Evolutionary conservation across 2,888 invertebrate genomes (phyloP).

Genomic region (Lysandra bellargus): DNA sequence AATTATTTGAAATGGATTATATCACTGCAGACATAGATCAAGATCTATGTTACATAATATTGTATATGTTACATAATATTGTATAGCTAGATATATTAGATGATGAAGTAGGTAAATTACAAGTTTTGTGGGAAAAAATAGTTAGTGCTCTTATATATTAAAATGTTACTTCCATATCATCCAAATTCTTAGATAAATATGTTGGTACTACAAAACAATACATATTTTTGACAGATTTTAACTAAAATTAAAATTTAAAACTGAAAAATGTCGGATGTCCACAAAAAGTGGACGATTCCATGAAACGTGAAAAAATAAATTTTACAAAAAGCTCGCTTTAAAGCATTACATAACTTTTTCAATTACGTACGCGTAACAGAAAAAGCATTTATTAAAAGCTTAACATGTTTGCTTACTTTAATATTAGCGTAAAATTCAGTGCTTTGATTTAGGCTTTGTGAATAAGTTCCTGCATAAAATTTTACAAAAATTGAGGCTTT

Average conservation of each 20-base stretch:
- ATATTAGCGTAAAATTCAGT: neutral
- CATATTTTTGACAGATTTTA: no score
- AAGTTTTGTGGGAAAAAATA: no score
- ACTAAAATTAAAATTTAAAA: neutral
- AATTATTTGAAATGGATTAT: no score
- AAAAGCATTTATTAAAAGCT: slow-evolving; percentile 25
- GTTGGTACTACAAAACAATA: no score
- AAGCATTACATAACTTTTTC: slow-evolving; percentile 23
- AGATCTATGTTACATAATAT: no score
- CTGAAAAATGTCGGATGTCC: neutral
- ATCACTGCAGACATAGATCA: no score
- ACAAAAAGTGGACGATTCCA: neutral
- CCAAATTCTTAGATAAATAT: no score
- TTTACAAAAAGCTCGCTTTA: slow-evolving; percentile 1
- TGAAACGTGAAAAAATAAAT: neutral
- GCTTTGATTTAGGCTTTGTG: neutral
- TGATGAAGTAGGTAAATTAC: no score
- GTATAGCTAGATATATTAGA: no score
- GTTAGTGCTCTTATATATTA: no score
- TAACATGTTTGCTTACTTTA: neutral
- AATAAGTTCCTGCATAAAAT: neutral
- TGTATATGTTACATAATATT: no score
- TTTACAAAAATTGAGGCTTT: neutral
- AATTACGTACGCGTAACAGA: slow-evolving; percentile 29
- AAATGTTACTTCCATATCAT: no score